Evolutionary conservation across 2,113 vertebrate species (phyloP).

Genomic region (Prionailurus bengalensis): DNA sequence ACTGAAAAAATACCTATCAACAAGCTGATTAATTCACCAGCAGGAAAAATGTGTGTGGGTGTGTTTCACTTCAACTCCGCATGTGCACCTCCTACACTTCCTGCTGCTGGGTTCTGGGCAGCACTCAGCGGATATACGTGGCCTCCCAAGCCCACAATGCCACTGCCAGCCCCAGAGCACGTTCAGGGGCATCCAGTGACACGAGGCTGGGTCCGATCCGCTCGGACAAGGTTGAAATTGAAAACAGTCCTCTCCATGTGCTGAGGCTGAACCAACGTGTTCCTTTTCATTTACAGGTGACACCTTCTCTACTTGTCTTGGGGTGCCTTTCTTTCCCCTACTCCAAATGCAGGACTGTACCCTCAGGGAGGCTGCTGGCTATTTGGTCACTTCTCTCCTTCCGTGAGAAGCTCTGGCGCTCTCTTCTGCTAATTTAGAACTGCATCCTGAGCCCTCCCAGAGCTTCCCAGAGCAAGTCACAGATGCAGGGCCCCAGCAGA

Average conservation of each 20-base stretch:
- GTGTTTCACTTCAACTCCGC: not conserved
- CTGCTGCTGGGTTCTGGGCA: not conserved
- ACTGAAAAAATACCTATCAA: not conserved
- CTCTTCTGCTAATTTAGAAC: not conserved
- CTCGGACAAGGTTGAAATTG: not conserved
- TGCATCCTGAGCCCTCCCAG: not conserved
- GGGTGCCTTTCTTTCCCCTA: not conserved
- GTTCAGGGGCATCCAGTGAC: not conserved
- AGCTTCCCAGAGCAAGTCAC: rapidly evolving
- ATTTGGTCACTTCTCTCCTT: too few species aligned
- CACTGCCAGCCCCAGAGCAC: not conserved
- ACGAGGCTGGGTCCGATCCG: not conserved
- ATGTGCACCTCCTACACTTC: not conserved
- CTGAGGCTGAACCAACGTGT: too few species aligned
- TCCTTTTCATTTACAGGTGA: too few species aligned
- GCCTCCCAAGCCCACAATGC: not conserved
- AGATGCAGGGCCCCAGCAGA: not conserved
- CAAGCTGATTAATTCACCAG: not conserved
- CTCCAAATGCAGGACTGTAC: not conserved
- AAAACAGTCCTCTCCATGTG: not conserved
- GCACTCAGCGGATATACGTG: rapidly evolving
- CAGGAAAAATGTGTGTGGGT: not conserved
- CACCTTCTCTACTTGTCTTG: not conserved
- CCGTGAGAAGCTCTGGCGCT: too few species aligned
- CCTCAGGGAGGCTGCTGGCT: not conserved